Evolutionary conservation across 1,140 invertebrate genomes (phyloP), one percentile per base, ranked within the genome.

Genomic region (Bathynomus jamesi): DNA sequence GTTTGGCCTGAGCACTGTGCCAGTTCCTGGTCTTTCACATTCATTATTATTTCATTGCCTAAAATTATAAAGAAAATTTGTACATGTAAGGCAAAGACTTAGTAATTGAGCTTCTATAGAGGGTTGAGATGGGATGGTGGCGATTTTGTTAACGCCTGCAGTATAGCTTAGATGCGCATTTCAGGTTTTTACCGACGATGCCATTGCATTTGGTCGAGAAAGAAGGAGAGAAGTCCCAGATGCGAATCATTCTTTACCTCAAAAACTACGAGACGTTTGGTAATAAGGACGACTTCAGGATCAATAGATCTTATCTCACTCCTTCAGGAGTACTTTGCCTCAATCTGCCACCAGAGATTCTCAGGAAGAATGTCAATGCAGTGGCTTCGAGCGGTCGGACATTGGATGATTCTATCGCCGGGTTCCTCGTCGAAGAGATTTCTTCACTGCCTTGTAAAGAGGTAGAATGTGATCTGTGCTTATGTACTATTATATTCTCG

Each of bases 181-280:
- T 67, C 53, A 72, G 72, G 53, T 77, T 78, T 29, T 61, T 77
- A 27, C 76, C 76, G 11, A 69, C 76, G 13, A 77, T 75, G n/a
- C 77, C 77, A 11, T 68, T 78, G 28, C 73, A 76, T 62, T 62
- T 78, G 24, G 72, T 78, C 8, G 77, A 78, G 53, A 78, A 78
- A 32, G 74, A 78, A 67, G 69, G 73, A 21, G 76, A 77, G 30
- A 78, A 76, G 64, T 65, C 72, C 17, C 66, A 75, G 40, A 61
- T 72, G 32, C 69, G 66, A 25, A 65, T 78, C 29, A 72, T 69
- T 28, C 63, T 76, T 21, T 69, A 40, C 27, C 46, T 76, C 61
- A 70, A 62, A 32, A 75, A 73, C 31, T 63, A 68, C 8, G 77
- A 78, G 30, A 17, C 75, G 27, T 70, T 77, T 67, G 78, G 73